These are phyloP conservation scores for Notothenia coriiceps DNA, from an alignment of 2,113 vertebrate species.

Conservation along the genomic window DNA sequence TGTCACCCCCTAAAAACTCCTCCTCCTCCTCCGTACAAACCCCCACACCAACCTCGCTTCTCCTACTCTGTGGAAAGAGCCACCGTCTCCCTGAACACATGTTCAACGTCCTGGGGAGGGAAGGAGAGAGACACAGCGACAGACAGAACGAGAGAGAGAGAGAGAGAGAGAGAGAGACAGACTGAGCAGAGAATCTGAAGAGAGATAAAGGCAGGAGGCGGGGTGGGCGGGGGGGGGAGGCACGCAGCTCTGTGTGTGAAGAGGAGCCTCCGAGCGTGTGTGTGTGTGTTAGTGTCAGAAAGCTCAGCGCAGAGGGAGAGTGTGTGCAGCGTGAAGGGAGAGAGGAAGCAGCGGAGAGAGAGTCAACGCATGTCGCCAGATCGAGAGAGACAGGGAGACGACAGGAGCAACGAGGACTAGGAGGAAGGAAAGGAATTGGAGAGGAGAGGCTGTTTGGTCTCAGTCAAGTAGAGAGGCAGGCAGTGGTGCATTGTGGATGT, in stretches of 20 bases:
- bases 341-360: slow-evolving; percentile 42
- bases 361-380: slow-evolving; percentile 66
- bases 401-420: slow-evolving; percentile 11
- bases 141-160: slow-evolving; percentile 24
- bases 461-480: slow-evolving; percentile 33
- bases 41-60: slow-evolving; percentile 51
- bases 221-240: slow-evolving; percentile 48
- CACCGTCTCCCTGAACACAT: slow-evolving; percentile 77
- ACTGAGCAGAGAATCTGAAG: slow-evolving; percentile 46
- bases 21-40: slow-evolving; percentile 48
- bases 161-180: slow-evolving; percentile 37
- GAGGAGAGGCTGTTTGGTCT: slow-evolving; percentile 17
- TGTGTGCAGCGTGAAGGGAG: slow-evolving; percentile 41
- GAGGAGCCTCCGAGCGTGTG: slow-evolving; percentile 45
- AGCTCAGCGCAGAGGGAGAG: slow-evolving; percentile 55
- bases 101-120: slow-evolving; percentile 71
- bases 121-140: slow-evolving; percentile 41
- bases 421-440: slow-evolving; percentile 7
- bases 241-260: slow-evolving; percentile 30
- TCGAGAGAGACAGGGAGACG: slow-evolving; percentile 49
- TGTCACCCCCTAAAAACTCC: slow-evolving; percentile 54
- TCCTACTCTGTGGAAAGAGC: slow-evolving; percentile 75
- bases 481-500: slow-evolving; percentile 79
- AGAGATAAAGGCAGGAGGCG: slow-evolving; percentile 63
- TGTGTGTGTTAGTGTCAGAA: slow-evolving; percentile 45